phyloP scores from a whole-genome alignment of 2,113 vertebrate species.

The Cryptomyrus ogoouensis region DNA sequence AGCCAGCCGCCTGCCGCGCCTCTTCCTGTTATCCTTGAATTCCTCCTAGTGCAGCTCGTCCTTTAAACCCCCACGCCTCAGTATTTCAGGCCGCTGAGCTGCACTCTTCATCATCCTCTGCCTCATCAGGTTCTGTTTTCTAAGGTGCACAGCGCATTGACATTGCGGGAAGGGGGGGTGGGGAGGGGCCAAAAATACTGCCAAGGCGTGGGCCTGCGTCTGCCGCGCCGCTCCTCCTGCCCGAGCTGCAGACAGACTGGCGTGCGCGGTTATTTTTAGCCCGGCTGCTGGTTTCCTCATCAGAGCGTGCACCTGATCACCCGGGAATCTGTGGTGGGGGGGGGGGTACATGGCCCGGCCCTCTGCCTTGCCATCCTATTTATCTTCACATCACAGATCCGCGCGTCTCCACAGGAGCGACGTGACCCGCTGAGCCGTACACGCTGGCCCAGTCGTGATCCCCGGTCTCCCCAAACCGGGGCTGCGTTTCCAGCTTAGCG shows the following conservation, averaged over 20 bases:
- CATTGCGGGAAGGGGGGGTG: constrained; percentile 33
- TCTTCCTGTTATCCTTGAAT: constrained; percentile 35
- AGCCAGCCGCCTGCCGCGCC: constrained; percentile 5
- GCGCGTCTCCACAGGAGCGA: too few relatives aligned
- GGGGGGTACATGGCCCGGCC: constrained; percentile 28
- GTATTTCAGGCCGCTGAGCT: constrained; percentile 49
- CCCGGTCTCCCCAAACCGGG: not conserved
- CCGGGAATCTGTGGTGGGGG: constrained; percentile 33
- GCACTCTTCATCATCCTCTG: constrained; percentile 63
- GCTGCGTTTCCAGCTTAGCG: not conserved
- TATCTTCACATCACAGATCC: constrained; percentile 40
- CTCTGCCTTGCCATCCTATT: constrained; percentile 31
- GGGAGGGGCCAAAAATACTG: constrained; percentile 37
- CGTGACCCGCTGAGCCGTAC: not conserved
- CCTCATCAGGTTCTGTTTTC: constrained; percentile 62
- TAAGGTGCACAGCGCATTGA: constrained; percentile 60
- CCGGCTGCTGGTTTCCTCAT: constrained; percentile 12
- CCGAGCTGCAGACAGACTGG: not conserved
- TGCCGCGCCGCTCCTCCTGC: constrained; percentile 21
- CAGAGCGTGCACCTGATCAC: constrained; percentile 35
- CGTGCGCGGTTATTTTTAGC: constrained; percentile 19
- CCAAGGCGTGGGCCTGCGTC: not conserved
- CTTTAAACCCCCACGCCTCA: constrained; percentile 42
- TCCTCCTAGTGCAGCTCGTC: constrained; percentile 38
- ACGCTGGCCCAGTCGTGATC: not conserved